Percentiles rank a stretch among this genome's conserved stretches.
Evolutionary conservation across 2,888 invertebrate species (phyloP).

Genomic region (Rotaria sp.): DNA sequence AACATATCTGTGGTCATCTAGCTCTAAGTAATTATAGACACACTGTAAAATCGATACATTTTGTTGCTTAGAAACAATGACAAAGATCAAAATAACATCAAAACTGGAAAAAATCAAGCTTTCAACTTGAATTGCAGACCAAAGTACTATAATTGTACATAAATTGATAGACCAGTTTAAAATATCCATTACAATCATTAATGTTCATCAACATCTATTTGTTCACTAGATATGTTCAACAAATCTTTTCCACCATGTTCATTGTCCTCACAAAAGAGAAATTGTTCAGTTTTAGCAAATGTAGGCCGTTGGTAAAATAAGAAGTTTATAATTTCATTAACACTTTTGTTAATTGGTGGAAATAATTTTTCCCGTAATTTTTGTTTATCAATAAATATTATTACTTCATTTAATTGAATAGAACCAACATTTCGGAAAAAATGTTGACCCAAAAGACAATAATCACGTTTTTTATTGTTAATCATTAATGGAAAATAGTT

Average conservation of each 20-base stretch:
- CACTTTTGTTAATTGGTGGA: neutral
- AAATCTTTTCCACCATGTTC: neutral
- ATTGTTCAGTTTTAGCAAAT: neutral
- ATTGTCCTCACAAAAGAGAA: neutral
- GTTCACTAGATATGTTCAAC: neutral
- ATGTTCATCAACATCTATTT: neutral
- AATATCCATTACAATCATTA: neutral
- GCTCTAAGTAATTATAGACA: no score
- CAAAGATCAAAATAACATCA: no score
- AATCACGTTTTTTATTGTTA: neutral
- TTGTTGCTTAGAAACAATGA: no score
- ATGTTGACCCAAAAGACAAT: neutral
- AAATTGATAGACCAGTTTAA: no score
- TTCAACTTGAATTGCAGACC: no score
- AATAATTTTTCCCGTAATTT: neutral
- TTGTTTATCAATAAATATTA: neutral
- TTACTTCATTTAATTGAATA: neutral
- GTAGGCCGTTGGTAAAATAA: neutral
- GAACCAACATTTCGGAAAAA: neutral
- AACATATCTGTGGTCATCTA: no score
- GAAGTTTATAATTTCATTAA: neutral
- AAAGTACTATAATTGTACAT: no score
- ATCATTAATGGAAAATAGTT: neutral
- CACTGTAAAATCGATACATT: no score
- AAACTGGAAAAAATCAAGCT: no score